Percentiles rank a stretch among this genome's conserved stretches.
phyloP scores from a whole-genome alignment of 2,113 vertebrate species.

The Seriola rivoliana region DNA sequence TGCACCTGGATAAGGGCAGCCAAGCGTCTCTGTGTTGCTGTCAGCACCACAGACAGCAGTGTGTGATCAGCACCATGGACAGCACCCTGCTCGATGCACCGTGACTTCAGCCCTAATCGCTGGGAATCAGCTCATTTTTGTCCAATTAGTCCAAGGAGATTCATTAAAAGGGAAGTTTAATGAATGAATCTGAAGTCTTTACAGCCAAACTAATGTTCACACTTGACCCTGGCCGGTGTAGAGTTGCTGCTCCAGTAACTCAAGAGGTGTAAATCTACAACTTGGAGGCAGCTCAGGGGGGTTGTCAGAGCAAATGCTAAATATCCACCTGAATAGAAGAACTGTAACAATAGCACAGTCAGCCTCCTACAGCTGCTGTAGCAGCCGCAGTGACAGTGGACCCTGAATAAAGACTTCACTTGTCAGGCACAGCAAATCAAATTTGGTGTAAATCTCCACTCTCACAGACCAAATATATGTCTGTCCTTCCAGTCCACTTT shows the following conservation, averaged over 20 bases:
- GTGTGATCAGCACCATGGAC: slow-evolving; percentile 48
- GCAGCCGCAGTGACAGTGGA: too few species aligned
- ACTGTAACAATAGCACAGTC: background rate
- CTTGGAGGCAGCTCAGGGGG: background rate
- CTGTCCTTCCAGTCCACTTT: background rate
- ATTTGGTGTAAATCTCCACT: too few species aligned
- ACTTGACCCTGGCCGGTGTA: background rate
- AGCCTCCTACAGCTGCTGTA: too few species aligned
- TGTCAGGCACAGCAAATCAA: too few species aligned
- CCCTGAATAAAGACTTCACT: too few species aligned
- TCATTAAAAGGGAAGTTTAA: background rate
- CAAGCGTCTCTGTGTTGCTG: slow-evolving; percentile 3
- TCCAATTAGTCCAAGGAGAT: background rate
- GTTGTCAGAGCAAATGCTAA: slow-evolving; percentile 1
- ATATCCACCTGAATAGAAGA: background rate
- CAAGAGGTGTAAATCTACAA: slow-evolving; percentile 6
- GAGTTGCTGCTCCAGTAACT: background rate
- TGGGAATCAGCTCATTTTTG: background rate
- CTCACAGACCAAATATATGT: background rate
- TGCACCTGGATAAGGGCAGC: slow-evolving; percentile 50
- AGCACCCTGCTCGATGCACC: slow-evolving; percentile 26
- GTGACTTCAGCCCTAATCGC: background rate
- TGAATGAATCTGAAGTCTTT: slow-evolving; percentile 9
- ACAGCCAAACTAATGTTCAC: background rate
- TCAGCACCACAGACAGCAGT: slow-evolving; percentile 38